These are phyloP conservation scores for Dasysyrphus tricinctus DNA, from an alignment of 2,888 invertebrate genomes.

Conservation along the genomic window DNA sequence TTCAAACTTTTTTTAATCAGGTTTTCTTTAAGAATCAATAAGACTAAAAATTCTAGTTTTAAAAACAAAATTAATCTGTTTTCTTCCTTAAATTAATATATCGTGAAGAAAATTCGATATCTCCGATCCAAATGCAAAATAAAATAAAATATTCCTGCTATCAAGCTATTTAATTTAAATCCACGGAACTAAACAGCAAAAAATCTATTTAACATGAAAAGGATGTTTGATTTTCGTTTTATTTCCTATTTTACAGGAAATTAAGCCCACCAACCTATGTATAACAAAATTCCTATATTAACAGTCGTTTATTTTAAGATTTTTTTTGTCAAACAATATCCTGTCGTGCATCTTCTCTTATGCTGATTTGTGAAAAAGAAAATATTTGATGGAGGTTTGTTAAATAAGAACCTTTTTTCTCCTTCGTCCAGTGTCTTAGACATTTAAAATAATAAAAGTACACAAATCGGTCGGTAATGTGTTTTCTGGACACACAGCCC, in stretches of 20 bases:
- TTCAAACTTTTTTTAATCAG: too few species aligned
- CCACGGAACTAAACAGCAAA: conserved; percentile 13
- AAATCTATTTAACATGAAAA: conserved; percentile 15
- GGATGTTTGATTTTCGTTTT: conserved; percentile 31
- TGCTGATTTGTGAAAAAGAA: background rate
- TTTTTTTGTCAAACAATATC: background rate
- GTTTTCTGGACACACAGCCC: too few species aligned
- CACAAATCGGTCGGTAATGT: too few species aligned
- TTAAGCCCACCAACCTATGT: conserved; percentile 10
- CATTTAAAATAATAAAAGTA: too few species aligned
- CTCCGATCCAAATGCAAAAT: background rate
- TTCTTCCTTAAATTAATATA: background rate
- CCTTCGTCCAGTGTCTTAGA: background rate
- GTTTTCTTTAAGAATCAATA: too few species aligned
- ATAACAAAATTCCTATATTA: background rate
- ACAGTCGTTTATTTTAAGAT: background rate
- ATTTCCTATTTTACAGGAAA: conserved; percentile 56
- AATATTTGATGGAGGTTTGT: background rate
- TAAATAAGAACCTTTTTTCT: background rate
- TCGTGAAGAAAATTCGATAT: background rate
- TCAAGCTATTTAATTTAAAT: conserved; percentile 13
- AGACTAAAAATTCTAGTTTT: too few species aligned
- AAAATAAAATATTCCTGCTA: background rate
- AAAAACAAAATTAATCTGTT: background rate
- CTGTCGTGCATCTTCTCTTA: background rate